Percentiles rank a stretch among this genome's conserved stretches.
phyloP scores from a whole-genome alignment of 2,113 vertebrate genomes.

The Hemibates koningsi region DNA sequence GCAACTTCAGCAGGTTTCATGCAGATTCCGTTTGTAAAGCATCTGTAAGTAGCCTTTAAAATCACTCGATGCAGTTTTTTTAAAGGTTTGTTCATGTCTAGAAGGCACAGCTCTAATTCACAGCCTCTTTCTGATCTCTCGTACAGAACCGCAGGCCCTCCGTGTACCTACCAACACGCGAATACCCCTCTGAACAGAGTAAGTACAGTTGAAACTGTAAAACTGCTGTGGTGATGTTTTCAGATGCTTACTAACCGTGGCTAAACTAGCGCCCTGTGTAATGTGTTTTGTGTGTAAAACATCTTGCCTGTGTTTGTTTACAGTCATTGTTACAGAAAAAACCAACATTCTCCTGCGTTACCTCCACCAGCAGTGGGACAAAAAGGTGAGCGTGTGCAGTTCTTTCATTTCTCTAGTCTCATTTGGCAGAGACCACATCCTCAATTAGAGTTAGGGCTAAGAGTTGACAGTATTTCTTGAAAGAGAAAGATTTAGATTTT shows the following conservation, averaged over 20 bases:
- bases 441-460: background rate
- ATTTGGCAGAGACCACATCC: background rate
- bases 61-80: too few relatives aligned
- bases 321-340: slow-evolving; percentile 99
- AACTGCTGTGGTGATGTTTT: background rate
- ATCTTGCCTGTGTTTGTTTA: background rate
- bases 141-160: slow-evolving; percentile 91
- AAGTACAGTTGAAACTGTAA: slow-evolving; percentile 43
- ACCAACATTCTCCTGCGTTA: slow-evolving; percentile 98
- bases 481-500: background rate
- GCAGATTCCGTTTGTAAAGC: slow-evolving; percentile 98
- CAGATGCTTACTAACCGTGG: background rate
- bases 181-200: slow-evolving; percentile 98
- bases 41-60: slow-evolving; percentile 77
- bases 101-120: background rate
- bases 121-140: background rate
- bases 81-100: too few relatives aligned
- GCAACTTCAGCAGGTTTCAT: slow-evolving; percentile 97
- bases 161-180: slow-evolving; percentile 92
- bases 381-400: slow-evolving; percentile 77
- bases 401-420: background rate
- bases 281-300: background rate
- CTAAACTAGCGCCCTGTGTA: background rate
- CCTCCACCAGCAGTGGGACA: slow-evolving; percentile 98
- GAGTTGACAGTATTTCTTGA: background rate